Evolutionary conservation across 2,797 vertebrate genomes (phyloP).

Genomic region (Rhodeus uyekii): DNA sequence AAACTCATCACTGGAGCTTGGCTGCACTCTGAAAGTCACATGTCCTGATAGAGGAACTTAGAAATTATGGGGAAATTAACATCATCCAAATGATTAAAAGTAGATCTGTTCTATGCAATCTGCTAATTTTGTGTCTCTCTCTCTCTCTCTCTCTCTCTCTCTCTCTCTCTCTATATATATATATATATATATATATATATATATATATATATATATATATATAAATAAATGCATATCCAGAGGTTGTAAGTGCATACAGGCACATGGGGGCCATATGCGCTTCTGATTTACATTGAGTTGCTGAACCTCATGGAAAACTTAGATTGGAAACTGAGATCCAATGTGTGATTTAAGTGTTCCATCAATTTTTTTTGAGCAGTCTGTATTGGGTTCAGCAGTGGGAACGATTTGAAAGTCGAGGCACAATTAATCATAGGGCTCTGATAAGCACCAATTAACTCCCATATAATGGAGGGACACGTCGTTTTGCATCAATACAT

Average conservation of each 20-base stretch:
- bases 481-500: neutral
- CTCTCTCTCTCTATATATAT: too few species aligned
- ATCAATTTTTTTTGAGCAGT: too few species aligned
- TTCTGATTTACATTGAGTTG: too few species aligned
- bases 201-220: too few species aligned
- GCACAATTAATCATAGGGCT: neutral
- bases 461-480: neutral
- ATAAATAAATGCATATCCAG: too few species aligned
- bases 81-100: neutral
- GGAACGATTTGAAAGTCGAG: neutral
- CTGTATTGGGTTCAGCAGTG: neutral
- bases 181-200: too few species aligned
- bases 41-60: slow-evolving; percentile 25
- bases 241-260: too few species aligned
- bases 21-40: neutral
- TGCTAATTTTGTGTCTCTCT: neutral
- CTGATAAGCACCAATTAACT: neutral
- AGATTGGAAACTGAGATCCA: too few species aligned
- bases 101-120: neutral
- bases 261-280: too few species aligned
- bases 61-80: neutral
- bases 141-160: too few species aligned
- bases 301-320: too few species aligned
- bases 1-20: slow-evolving; percentile 9
- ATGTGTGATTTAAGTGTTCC: too few species aligned